phyloP scores from a whole-genome alignment of 2,113 vertebrate genomes.

The Melanocharis versteri region DNA sequence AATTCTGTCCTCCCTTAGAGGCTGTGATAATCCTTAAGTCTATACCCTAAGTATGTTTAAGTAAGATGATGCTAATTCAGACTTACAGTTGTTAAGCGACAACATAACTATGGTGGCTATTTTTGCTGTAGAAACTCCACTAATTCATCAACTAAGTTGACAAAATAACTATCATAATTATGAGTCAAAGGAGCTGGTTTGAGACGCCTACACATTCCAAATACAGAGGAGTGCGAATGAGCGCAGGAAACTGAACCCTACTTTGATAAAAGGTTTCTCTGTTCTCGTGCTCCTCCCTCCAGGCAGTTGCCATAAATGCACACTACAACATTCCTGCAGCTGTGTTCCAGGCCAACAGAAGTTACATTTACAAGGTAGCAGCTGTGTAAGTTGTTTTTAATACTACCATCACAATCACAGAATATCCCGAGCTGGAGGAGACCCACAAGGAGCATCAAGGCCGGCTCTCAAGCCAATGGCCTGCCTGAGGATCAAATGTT shows the following conservation, averaged over 20 bases:
- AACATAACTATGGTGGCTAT: not conserved
- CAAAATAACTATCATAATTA: not conserved
- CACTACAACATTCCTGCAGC: not conserved
- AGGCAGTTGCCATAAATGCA: not conserved
- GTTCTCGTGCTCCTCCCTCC: not conserved
- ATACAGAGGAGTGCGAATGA: not conserved
- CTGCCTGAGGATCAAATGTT: not conserved
- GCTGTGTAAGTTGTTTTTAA: not conserved
- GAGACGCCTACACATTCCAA: not conserved
- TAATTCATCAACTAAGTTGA: not conserved
- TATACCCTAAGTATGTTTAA: not conserved
- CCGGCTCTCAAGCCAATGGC: not conserved
- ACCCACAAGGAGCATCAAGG: not conserved
- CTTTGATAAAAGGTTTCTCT: not conserved
- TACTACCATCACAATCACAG: not conserved
- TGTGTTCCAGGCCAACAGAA: not conserved
- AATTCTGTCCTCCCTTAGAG: not conserved
- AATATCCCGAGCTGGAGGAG: not conserved
- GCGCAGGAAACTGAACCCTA: rapidly evolving
- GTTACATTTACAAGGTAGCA: not conserved
- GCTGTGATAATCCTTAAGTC: not conserved
- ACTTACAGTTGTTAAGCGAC: not conserved
- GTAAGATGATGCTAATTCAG: not conserved
- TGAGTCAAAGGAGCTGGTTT: not conserved
- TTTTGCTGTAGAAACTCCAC: not conserved